phyloP scores from a whole-genome alignment of 2,888 invertebrate species.

The Yponomeuta cagnagella region DNA sequence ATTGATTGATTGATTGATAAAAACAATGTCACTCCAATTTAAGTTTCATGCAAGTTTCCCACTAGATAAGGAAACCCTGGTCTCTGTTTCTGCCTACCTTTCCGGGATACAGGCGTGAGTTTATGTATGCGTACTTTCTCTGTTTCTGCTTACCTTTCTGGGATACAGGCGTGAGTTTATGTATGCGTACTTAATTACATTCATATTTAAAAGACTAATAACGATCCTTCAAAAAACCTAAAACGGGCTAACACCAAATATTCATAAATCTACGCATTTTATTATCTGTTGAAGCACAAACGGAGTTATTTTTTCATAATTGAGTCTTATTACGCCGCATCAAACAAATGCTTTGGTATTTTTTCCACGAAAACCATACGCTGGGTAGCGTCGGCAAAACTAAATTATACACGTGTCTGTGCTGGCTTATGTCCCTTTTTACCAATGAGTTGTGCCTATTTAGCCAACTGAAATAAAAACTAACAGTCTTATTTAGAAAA shows the following conservation, averaged over 20 bases:
- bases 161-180: no score
- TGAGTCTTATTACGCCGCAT: constrained; percentile 71
- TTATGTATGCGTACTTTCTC: no score
- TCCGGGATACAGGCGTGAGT: no score
- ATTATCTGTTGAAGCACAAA: constrained; percentile 31
- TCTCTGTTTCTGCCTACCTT: no score
- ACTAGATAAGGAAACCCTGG: no score
- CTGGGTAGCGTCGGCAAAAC: constrained; percentile 52
- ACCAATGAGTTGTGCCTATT: not conserved
- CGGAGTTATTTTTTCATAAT: constrained; percentile 55
- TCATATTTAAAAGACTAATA: no score
- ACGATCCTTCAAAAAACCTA: not conserved
- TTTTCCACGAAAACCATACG: constrained; percentile 64
- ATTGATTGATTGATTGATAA: no score
- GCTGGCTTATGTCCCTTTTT: not conserved
- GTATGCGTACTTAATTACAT: no score
- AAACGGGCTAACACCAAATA: not conserved
- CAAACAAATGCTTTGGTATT: constrained; percentile 72
- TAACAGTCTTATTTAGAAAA: no score
- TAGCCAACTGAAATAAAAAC: not conserved
- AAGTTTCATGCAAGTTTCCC: no score
- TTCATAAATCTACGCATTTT: constrained; percentile 5
- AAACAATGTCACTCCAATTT: no score
- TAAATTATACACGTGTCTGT: constrained; percentile 1
- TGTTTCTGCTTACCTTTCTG: no score